Evolutionary conservation across 92 coral and sea anemone species (phyloP), one percentile per base, ranked within the genome.

Genomic region (Epizoanthus illoricatus): DNA sequence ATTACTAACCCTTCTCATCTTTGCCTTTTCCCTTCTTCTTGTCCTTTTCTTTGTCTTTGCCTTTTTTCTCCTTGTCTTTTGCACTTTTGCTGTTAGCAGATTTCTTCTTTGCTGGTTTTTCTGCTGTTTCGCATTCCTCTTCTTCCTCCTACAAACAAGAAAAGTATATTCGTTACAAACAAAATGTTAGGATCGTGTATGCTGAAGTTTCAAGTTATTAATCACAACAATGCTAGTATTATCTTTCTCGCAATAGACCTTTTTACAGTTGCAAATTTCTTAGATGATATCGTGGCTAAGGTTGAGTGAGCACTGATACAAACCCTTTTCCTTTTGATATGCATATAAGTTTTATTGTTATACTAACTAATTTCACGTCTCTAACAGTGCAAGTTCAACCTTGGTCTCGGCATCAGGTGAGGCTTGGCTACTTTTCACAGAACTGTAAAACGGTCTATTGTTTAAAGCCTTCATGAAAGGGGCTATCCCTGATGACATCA

Each of bases 81-180:
- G 69, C 79, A 75, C 39, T 24, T 86, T 86, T 71, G 24, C 62
- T 80, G 10, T 16, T 72, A n/a, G 85, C 41, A 5, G 81, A 12
- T 64, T 86, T 92, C 80, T 89, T 85, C 70, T 79, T 88, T 28
- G 90, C 68, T 24, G 91, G 52, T 63, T 59, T 75, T 69, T 69
- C 86, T 68, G 24, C 59, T 52, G 80, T 85, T 33, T 86, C 95
- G 33, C 87, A 82, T 28, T 96, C 98, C 55, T 96, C 98, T 58
- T 96, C 94, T 9, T 90, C 94, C 49, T 90, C 91, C 88, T 85
- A 49, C 56, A 49, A 8, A 49, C 15, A 4, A 49, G 11, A 49
- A 49, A 13, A 49, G 56, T 49, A 49, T 49, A 49, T 49, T 17
- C 49, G 16, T 24, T 43, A 7, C 36, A 66, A 79, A 52, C 33